These are phyloP conservation scores for Eurytoma adleriae DNA, from an alignment of 2,888 invertebrate genomes.

Conservation along the genomic window DNA sequence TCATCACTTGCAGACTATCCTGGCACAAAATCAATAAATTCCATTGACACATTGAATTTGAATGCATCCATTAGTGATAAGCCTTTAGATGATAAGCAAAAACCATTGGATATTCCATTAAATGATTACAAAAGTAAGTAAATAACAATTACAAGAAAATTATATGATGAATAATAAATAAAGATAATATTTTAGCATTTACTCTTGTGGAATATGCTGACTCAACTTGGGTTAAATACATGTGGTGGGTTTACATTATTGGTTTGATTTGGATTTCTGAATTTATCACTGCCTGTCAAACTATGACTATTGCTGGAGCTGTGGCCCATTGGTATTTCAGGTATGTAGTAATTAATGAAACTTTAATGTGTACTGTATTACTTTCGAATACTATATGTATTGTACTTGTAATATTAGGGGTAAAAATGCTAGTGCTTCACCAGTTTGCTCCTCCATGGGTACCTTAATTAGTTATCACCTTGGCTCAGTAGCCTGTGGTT, in stretches of 20 bases:
- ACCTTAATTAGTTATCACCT: constrained; percentile 92
- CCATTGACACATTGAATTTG: constrained; percentile 65
- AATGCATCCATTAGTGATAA: constrained; percentile 57
- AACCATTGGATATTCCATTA: constrained; percentile 62
- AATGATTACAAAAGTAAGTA: constrained; percentile 70
- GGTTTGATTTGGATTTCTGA: constrained; percentile 96
- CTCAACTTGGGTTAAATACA: constrained; percentile 89
- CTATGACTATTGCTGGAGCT: constrained; percentile 94
- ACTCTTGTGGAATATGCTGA: constrained; percentile 85
- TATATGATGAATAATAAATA: constrained; percentile 19
- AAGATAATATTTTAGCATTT: constrained; percentile 75
- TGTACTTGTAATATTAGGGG: constrained; percentile 76
- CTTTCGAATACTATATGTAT: too few relatives aligned
- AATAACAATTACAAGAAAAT: constrained; percentile 15
- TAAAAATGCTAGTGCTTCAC: constrained; percentile 82
- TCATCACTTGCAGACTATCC: constrained; percentile 71
- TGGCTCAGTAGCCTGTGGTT: constrained; percentile 96
- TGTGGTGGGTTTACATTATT: constrained; percentile 92
- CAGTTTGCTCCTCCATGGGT: constrained; percentile 84
- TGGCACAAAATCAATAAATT: constrained; percentile 68
- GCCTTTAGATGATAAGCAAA: constrained; percentile 34
- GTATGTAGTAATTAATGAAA: constrained; percentile 73
- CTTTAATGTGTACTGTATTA: not conserved
- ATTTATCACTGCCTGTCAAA: constrained; percentile 95
- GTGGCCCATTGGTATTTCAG: constrained; percentile 97